phyloP scores from a whole-genome alignment of 2,888 invertebrate species.

The Harmothoe impar region DNA sequence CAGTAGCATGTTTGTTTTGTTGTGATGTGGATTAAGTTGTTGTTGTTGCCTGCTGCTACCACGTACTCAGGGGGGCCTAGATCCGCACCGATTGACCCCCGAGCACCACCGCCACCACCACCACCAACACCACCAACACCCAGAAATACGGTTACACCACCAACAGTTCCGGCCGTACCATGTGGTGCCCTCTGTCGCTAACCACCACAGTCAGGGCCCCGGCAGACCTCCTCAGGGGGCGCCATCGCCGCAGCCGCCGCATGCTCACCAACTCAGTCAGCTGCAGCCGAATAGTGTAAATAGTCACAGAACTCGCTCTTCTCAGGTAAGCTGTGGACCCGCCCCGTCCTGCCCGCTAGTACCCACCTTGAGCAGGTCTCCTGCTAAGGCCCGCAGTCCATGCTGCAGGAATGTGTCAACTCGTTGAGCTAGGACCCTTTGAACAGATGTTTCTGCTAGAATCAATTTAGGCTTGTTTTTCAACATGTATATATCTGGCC shows the following conservation, averaged over 20 bases:
- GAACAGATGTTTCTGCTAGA: too few species aligned
- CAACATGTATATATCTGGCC: too few species aligned
- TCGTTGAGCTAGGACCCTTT: too few species aligned
- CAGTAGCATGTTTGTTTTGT: constrained; percentile 35
- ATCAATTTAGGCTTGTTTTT: too few species aligned
- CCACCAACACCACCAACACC: constrained; percentile 45
- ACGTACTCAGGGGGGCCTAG: constrained; percentile 22
- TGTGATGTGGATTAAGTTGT: constrained; percentile 42
- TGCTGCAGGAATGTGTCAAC: too few species aligned
- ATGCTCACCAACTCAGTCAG: constrained; percentile 13
- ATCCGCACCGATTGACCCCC: constrained; percentile 55
- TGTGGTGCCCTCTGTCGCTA: constrained; percentile 19
- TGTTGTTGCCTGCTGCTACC: constrained; percentile 49
- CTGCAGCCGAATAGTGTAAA: constrained; percentile 52
- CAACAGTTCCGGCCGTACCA: constrained; percentile 60
- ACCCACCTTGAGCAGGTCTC: too few species aligned
- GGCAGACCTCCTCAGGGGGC: constrained; percentile 29
- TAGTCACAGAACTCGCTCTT: constrained; percentile 41
- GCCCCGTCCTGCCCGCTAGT: not conserved
- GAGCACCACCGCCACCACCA: constrained; percentile 16
- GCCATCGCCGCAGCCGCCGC: constrained; percentile 44
- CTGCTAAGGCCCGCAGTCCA: too few species aligned
- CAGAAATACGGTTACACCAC: constrained; percentile 60
- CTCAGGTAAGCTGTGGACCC: constrained; percentile 43
- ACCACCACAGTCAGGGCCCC: constrained; percentile 34